phyloP scores from a whole-genome alignment of 2,113 vertebrate genomes.

The Prinia subflava region DNA sequence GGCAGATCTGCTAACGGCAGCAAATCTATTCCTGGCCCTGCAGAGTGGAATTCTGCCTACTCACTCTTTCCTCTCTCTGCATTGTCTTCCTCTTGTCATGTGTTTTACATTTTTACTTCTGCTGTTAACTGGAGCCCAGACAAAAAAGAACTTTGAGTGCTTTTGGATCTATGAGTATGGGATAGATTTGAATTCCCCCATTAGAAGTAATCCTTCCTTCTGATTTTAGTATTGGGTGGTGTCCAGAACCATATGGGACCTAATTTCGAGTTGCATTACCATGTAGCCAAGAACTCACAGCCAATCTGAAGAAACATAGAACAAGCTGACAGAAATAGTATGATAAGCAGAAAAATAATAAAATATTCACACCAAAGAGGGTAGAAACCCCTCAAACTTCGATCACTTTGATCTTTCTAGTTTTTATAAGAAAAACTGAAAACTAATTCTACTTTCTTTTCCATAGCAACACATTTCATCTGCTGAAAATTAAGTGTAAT shows the following conservation, averaged over 20 bases:
- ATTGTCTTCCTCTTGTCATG: neutral
- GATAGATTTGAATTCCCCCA: neutral
- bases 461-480: neutral
- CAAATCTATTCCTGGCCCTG: constrained; percentile 40
- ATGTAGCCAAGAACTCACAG: neutral
- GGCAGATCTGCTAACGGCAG: constrained; percentile 24
- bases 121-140: neutral
- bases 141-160: neutral
- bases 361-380: neutral
- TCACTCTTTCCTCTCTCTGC: neutral
- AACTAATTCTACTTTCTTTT: neutral
- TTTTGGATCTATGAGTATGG: neutral
- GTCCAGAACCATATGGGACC: constrained; percentile 33
- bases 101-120: neutral
- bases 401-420: neutral
- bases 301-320: neutral
- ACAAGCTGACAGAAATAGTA: neutral
- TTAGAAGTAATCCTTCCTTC: neutral
- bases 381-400: neutral
- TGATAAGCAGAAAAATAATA: neutral
- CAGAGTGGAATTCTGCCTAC: constrained; percentile 30
- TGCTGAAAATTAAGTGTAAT: neutral
- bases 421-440: neutral
- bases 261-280: neutral
- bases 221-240: neutral